Base-by-base conservation (phyloP, 2,888 invertebrate species). In the Julus scanicus region DNA sequence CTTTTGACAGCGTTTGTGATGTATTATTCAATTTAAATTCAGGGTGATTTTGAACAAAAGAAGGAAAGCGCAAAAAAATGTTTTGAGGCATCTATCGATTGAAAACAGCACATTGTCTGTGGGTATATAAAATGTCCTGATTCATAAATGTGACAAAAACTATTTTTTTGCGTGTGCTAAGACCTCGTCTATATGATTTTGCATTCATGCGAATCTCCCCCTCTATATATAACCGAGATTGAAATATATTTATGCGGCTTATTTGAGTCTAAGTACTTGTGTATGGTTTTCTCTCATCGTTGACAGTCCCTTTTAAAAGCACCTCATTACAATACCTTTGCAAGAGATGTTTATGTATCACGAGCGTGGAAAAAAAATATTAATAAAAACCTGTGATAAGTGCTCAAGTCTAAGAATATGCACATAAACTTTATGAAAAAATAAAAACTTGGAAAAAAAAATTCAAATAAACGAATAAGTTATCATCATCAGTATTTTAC, bases 1-100 rank as follows among this genome's bases (percentile, higher is more conserved):
- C 84, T 88, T 88, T 88, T 88, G 88, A 88, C 88, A 88, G 88
- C 88, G 48, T 84, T 88, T 88, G 88, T 88, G 88, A 88, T 88
- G 88, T 71, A 88, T 88, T 44, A 88, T 88, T 88, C 88, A 88
- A 88, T 88, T 88, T 88, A 88, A 88, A 88, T 88, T 88, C 84
- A 84, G 84, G 87, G 29, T 71, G 71, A 71, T 71, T 71, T 71
- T 71, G 71, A 71, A 71, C 71, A 71, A 71, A 53, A 29, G 86
- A 57, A 48, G 15, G 86, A 86, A 57, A 86, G 57, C n/a, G 57
- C 39, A 71, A 71, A 80, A 86, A 71, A 87, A 71, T 87, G 37
- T 40, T 63, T 87, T 87, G 40, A 85, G 49, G 49, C 85, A 85
- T 85, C 37, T 49, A 85, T 85, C 40, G 44, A 85, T 85, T 49